Percentiles rank a stretch among this genome's conserved stretches.
These are phyloP conservation scores for Bicyclus anynana DNA, from an alignment of 1,140 invertebrate species.

Conservation along the genomic window DNA sequence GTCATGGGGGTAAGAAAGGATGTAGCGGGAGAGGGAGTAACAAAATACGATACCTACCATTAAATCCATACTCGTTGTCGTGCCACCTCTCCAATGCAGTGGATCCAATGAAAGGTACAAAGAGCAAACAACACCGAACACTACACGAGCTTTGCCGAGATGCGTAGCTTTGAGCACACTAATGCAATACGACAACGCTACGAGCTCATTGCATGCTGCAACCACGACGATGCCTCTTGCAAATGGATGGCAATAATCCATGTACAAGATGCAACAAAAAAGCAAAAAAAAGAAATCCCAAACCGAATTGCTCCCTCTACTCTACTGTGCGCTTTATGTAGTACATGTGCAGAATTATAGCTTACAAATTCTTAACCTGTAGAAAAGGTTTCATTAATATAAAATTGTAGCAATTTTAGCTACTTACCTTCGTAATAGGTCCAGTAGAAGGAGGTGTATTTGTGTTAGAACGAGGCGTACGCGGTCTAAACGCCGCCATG, in stretches of 20 bases:
- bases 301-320: constrained; percentile 71
- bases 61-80: constrained; percentile 62
- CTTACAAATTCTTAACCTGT: constrained; percentile 59
- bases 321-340: constrained; percentile 69
- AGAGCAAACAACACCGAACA: constrained; percentile 74
- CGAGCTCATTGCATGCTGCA: constrained; percentile 70
- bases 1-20: constrained; percentile 55
- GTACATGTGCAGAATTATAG: constrained; percentile 62
- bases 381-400: constrained; percentile 39
- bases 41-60: constrained; percentile 74
- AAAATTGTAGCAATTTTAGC: constrained; percentile 38
- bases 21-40: constrained; percentile 58
- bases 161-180: constrained; percentile 71
- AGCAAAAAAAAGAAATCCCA: constrained; percentile 63
- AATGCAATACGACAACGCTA: constrained; percentile 74
- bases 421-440: constrained; percentile 94
- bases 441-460: constrained; percentile 84
- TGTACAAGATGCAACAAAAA: constrained; percentile 68
- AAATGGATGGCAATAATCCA: constrained; percentile 63
- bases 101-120: constrained; percentile 61
- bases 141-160: constrained; percentile 70
- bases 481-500: constrained; percentile 96
- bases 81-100: constrained; percentile 75
- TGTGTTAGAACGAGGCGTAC: constrained; percentile 89
- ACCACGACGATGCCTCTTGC: constrained; percentile 63